Evolutionary conservation across 2,888 invertebrate genomes (phyloP).

Genomic region (Drosophila buzzatii): DNA sequence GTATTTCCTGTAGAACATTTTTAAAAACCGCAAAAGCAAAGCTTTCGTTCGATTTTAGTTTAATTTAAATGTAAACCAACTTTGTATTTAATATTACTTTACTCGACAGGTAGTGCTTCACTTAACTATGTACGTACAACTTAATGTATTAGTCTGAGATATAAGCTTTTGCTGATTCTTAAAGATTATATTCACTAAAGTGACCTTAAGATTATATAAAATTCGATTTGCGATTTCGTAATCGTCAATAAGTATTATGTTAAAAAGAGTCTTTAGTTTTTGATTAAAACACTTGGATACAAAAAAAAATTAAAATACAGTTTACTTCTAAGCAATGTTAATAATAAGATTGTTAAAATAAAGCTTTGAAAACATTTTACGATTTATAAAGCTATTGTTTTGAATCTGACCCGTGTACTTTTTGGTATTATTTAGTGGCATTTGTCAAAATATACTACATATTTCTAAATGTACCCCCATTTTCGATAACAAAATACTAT

Average conservation of each 20-base stretch:
- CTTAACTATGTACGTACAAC: conserved; percentile 21
- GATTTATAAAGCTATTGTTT: neutral
- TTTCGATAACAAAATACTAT: neutral
- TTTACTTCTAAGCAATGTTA: neutral
- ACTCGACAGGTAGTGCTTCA: conserved; percentile 12
- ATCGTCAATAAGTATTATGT: conserved; percentile 33
- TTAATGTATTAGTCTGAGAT: conserved; percentile 13
- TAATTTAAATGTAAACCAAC: conserved; percentile 12
- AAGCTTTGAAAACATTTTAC: conserved; percentile 3
- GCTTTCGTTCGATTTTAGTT: conserved; percentile 43
- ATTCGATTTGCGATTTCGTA: conserved; percentile 12
- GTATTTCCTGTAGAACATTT: conserved; percentile 17
- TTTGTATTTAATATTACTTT: conserved; percentile 19
- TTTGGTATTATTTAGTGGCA: neutral
- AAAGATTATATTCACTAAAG: conserved; percentile 52
- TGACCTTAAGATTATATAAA: conserved; percentile 46
- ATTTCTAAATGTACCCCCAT: neutral
- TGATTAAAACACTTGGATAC: conserved; percentile 14
- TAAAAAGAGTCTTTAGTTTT: conserved; percentile 12
- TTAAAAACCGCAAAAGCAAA: conserved; percentile 41
- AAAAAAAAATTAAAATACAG: conserved; percentile 1
- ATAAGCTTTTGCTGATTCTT: conserved; percentile 14
- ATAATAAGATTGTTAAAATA: neutral
- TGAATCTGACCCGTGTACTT: neutral
- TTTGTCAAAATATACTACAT: no score